Evolutionary conservation across 2,113 vertebrate species (phyloP).

Genomic region (Spea multiplicata): DNA sequence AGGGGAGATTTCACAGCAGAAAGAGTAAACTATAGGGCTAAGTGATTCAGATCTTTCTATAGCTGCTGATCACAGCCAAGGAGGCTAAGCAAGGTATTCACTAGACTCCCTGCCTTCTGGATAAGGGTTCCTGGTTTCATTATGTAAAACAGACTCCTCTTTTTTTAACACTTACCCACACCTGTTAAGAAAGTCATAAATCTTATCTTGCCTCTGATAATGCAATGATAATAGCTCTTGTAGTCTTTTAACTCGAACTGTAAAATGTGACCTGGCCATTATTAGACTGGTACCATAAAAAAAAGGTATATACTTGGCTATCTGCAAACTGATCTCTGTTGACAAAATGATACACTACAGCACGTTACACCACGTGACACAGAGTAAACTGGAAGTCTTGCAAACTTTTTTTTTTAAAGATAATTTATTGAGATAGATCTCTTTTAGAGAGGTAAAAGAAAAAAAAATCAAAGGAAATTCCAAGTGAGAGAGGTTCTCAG

Average conservation of each 20-base stretch:
- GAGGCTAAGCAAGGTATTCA: not conserved
- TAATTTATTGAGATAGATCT: slow-evolving; percentile 11
- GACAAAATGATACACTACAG: slow-evolving; percentile 15
- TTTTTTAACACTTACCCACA: slow-evolving; percentile 59
- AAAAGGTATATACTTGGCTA: slow-evolving; percentile 10
- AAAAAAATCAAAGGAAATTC: slow-evolving; percentile 28
- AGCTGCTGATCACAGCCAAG: not conserved
- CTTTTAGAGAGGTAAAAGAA: not conserved
- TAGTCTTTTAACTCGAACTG: slow-evolving; percentile 65
- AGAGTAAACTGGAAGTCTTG: not conserved
- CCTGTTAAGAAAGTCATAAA: slow-evolving; percentile 70
- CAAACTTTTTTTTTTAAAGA: not conserved
- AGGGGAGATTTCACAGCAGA: slow-evolving; percentile 1
- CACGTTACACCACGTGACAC: not conserved
- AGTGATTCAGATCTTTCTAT: slow-evolving; percentile 5
- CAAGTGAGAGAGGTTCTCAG: slow-evolving; percentile 58
- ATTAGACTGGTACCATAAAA: slow-evolving; percentile 68
- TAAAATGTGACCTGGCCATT: slow-evolving; percentile 68
- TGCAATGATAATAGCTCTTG: slow-evolving; percentile 69
- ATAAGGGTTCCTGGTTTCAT: slow-evolving; percentile 54
- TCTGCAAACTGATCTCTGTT: slow-evolving; percentile 18
- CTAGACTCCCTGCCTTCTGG: slow-evolving; percentile 42
- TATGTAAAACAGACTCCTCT: slow-evolving; percentile 66
- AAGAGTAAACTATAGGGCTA: slow-evolving; percentile 7
- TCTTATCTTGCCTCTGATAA: slow-evolving; percentile 74